Conservation (phyloP, 2,888 invertebrate species). For the Ethmia dodecea region DNA sequence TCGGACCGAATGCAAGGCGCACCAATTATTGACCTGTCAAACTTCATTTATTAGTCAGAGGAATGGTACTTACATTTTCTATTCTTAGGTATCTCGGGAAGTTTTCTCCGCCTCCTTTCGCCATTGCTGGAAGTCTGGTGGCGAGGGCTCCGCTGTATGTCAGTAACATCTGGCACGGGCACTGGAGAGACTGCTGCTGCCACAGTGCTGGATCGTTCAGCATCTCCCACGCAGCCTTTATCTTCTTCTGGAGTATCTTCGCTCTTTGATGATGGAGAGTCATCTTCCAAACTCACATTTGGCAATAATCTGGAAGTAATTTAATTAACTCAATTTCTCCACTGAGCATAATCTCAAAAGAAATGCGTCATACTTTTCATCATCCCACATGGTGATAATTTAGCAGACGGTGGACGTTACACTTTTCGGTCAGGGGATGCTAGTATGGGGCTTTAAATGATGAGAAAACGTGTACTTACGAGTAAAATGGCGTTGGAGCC, state of each 20-base stretch:
- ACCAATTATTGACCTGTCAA: slow-evolving; percentile 7
- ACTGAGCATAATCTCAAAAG: too few relatives aligned
- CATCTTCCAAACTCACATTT: slow-evolving; percentile 89
- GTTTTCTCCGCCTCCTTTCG: slow-evolving; percentile 86
- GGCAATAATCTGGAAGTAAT: slow-evolving; percentile 84
- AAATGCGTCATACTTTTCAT: too few relatives aligned
- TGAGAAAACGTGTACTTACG: slow-evolving; percentile 81
- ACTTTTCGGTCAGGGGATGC: background rate
- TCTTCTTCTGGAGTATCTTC: slow-evolving; percentile 82
- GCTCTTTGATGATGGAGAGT: slow-evolving; percentile 88
- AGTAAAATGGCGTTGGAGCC: slow-evolving; percentile 90
- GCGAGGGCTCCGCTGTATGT: slow-evolving; percentile 49
- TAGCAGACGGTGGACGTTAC: slow-evolving; percentile 4
- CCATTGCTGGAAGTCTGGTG: slow-evolving; percentile 59
- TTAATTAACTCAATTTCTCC: too few relatives aligned
- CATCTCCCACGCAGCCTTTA: slow-evolving; percentile 75
- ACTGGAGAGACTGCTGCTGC: slow-evolving; percentile 38
- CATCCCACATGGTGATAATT: slow-evolving; percentile 34
- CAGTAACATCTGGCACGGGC: slow-evolving; percentile 42
- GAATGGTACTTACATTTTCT: slow-evolving; percentile 84
- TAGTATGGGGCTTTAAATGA: background rate
- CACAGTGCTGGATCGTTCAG: slow-evolving; percentile 42
- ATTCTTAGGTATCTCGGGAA: slow-evolving; percentile 93
- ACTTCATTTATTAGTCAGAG: background rate
- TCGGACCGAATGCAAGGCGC: slow-evolving; percentile 14